Base-by-base conservation (phyloP, 2,797 vertebrate genomes). In the Phalanger gymnotis region DNA sequence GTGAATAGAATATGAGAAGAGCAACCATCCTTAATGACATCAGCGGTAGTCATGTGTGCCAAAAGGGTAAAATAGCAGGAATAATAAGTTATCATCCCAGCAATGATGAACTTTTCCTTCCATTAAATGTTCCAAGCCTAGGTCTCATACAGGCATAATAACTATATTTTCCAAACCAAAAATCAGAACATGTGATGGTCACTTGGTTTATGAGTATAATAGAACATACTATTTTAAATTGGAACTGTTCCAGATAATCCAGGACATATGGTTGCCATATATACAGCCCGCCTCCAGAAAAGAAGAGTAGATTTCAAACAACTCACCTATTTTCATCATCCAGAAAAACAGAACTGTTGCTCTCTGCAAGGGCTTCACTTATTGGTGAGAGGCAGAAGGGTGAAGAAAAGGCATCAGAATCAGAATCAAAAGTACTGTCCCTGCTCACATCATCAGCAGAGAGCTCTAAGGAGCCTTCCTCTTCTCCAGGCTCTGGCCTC, bases 361-460 rank as follows among this genome's bases (percentile, higher is more conserved):
- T 99, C 96, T 99, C 99, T 0, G 98, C 99, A 0, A 99, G 99
- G n/a, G 99, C 99, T 96, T 99, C 99, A 0, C 99, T 99, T 98
- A 99, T 99, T 0, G 99, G 99, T 0, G 99, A 99, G 97, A 99
- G 98, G 98, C 99, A 99, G 98, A 99, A 99, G 0, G 99, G 99
- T 0, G 99, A 99, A 87, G 99, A 99, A 98, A 99, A 99, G 95
- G 99, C 99, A 96, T 99, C 99, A 0, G 99, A 99, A 98, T 99
- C 99, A 0, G 99, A 99, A 66, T 99, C 99, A 90, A 99, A 99
- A 93, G 99, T 99, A 97, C 99, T 99, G 99, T 99, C 99, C n/a
- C 99, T 99, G 98, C 99, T 99, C 98, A 99, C 99, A 0, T 99
- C 99, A 0, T 99, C 99, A 0, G 99, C 98, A 0, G 99, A 99